A percentile compares a stretch with the other conserved stretches of the same genome.
These are phyloP conservation scores for Botia almorhae DNA, from an alignment of 2,797 vertebrate genomes.

Conservation along the genomic window DNA sequence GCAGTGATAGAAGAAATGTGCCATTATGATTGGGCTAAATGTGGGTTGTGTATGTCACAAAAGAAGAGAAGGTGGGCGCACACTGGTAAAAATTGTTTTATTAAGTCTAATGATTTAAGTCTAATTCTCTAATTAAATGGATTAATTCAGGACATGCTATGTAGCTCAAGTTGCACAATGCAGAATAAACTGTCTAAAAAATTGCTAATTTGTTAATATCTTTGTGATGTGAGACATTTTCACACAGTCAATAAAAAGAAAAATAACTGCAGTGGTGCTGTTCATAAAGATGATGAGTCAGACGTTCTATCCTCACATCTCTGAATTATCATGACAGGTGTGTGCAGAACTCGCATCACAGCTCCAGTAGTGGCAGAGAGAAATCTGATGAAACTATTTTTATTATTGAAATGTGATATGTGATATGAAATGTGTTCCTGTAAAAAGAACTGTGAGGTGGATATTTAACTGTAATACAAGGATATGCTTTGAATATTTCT, in stretches of 20 bases:
- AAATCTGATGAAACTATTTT: background rate
- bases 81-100: too few relatives aligned
- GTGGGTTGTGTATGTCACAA: too few relatives aligned
- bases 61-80: too few relatives aligned
- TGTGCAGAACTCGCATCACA: background rate
- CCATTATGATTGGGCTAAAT: background rate
- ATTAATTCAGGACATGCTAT: too few relatives aligned
- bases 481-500: too few relatives aligned
- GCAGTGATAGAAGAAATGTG: background rate
- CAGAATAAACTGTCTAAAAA: background rate
- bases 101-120: background rate
- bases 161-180: background rate
- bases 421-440: background rate
- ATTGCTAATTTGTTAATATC: background rate
- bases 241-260: background rate
- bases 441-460: background rate
- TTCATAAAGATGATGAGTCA: constrained; percentile 14
- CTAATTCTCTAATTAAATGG: background rate
- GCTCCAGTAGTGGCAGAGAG: background rate
- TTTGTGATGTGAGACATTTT: background rate
- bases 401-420: background rate
- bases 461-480: background rate
- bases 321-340: constrained; percentile 32
- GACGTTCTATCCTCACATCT: constrained; percentile 21
- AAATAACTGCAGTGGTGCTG: background rate